Conservation (phyloP, 2,888 invertebrate genomes). For the Erannis defoliaria region DNA sequence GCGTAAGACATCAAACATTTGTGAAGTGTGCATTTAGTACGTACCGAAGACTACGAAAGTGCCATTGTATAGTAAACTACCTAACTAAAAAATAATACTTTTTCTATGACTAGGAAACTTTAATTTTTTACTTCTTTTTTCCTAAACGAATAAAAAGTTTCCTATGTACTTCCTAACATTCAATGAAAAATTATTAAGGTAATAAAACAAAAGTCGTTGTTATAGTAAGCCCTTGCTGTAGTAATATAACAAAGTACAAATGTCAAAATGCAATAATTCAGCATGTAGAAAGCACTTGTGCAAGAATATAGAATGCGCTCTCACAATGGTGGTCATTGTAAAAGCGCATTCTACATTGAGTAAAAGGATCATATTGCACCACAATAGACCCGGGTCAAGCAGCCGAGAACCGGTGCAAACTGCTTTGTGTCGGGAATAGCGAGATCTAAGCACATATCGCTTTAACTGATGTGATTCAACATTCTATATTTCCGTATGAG, state of each 20-base stretch:
- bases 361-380: slow-evolving; percentile 29
- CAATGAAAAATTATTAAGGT: too few relatives aligned
- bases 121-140: too few relatives aligned
- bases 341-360: slow-evolving; percentile 17
- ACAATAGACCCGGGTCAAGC: slow-evolving; percentile 28
- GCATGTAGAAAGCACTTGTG: background rate
- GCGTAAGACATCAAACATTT: too few relatives aligned
- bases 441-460: slow-evolving; percentile 5
- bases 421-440: slow-evolving; percentile 30
- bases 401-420: slow-evolving; percentile 19
- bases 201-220: too few relatives aligned
- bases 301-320: slow-evolving; percentile 16
- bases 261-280: slow-evolving; percentile 10
- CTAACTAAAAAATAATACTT: too few relatives aligned
- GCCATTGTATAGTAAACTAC: too few relatives aligned
- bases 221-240: too few relatives aligned
- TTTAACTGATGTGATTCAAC: slow-evolving; percentile 26
- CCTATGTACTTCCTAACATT: too few relatives aligned
- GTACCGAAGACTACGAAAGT: too few relatives aligned
- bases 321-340: background rate
- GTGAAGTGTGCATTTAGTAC: too few relatives aligned
- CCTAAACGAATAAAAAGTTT: too few relatives aligned
- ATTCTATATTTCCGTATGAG: slow-evolving; percentile 1
- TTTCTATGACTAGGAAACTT: too few relatives aligned
- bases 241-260: background rate